Conservation (phyloP, 2,113 vertebrate genomes). For the Fulica atra region DNA sequence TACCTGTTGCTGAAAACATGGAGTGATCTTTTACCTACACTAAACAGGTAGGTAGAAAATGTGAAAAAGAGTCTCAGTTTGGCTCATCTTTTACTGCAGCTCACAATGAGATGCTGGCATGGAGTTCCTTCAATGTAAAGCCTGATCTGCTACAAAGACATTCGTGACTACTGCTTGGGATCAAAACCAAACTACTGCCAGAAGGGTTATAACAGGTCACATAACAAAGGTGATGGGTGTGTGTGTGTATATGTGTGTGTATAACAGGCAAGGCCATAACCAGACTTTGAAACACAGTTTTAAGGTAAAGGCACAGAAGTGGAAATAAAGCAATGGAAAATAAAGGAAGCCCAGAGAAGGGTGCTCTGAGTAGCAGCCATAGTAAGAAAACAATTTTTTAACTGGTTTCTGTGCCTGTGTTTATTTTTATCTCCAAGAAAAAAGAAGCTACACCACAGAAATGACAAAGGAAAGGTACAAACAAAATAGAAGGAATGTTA, state of each 20-base stretch:
- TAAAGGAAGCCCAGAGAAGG: neutral
- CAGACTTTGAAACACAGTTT: neutral
- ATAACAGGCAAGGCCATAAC: neutral
- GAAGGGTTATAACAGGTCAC: neutral
- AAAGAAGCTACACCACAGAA: neutral
- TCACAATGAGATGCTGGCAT: neutral
- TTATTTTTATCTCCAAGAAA: neutral
- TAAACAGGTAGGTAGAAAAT: neutral
- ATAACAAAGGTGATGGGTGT: neutral
- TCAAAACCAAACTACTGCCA: neutral
- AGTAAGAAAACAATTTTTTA: neutral
- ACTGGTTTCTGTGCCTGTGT: neutral
- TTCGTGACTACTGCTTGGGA: neutral
- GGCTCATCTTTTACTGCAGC: neutral
- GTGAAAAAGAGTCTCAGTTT: neutral
- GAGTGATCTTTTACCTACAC: neutral
- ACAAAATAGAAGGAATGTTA: neutral
- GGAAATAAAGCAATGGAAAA: neutral
- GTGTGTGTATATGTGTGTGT: no score
- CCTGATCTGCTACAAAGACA: neutral
- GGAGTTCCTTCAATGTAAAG: neutral
- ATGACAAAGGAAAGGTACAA: neutral
- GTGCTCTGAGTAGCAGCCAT: neutral
- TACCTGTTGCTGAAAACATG: neutral
- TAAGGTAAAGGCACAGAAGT: neutral